These are phyloP conservation scores for Drosophila neotestacea DNA, from an alignment of 2,888 invertebrate genomes.

Conservation along the genomic window DNA sequence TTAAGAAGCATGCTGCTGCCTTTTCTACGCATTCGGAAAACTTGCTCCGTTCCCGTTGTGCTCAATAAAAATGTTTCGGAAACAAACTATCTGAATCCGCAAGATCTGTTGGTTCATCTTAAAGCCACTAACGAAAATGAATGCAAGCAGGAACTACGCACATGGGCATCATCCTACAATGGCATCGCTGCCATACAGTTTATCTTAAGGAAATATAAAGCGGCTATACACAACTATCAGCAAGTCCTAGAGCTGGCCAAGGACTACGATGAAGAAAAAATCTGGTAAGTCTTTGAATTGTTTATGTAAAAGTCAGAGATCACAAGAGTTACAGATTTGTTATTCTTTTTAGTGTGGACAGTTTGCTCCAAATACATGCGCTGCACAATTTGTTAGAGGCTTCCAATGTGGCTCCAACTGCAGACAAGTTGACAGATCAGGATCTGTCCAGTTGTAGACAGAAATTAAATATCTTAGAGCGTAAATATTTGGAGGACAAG, in stretches of 20 bases:
- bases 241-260: conserved; percentile 86
- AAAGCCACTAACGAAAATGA: conserved; percentile 87
- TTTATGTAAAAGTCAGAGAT: too few species aligned
- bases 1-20: conserved; percentile 87
- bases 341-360: conserved; percentile 87
- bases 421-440: neutral
- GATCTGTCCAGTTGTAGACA: conserved; percentile 45
- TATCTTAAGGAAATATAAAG: conserved; percentile 86
- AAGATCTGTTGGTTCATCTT: conserved; percentile 89
- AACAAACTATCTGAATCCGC: conserved; percentile 86
- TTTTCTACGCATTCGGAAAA: conserved; percentile 89
- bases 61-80: conserved; percentile 34
- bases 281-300: conserved; percentile 63
- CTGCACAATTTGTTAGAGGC: conserved; percentile 88
- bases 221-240: conserved; percentile 88
- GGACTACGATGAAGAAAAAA: conserved; percentile 73
- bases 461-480: conserved; percentile 86
- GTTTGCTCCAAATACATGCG: conserved; percentile 89
- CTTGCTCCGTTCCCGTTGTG: conserved; percentile 88
- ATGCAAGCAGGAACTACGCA: conserved; percentile 88
- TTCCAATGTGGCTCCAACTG: conserved; percentile 61
- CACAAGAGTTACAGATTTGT: neutral
- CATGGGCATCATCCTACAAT: conserved; percentile 88
- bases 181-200: conserved; percentile 89
- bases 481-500: conserved; percentile 86